These are phyloP conservation scores for Microtus oregoni DNA, from an alignment of 2,113 vertebrate genomes.

Conservation along the genomic window DNA sequence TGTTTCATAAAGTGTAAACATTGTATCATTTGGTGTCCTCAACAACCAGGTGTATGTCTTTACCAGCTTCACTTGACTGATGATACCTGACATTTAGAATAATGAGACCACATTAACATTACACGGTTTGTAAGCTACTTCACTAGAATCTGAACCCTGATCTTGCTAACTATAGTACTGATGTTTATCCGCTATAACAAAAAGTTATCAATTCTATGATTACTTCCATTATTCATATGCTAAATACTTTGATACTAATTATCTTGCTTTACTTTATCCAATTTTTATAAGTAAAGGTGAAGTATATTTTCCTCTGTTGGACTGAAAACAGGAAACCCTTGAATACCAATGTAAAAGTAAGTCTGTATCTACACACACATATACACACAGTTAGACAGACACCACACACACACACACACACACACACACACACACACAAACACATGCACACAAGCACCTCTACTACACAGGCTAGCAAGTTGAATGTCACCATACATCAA, in stretches of 20 bases:
- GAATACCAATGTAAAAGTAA: conserved; percentile 18
- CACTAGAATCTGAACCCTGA: neutral
- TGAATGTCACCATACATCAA: conserved; percentile 57
- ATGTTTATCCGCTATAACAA: neutral
- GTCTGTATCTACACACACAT: neutral
- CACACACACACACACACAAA: neutral
- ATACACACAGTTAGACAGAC: neutral
- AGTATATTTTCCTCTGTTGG: neutral
- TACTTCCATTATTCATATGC: neutral
- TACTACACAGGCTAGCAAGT: neutral
- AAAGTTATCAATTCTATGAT: neutral
- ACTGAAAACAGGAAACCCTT: neutral
- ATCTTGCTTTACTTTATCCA: neutral
- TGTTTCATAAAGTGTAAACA: neutral
- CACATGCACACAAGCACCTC: neutral
- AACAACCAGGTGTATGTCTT: neutral
- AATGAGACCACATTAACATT: neutral
- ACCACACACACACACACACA: neutral
- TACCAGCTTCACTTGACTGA: neutral
- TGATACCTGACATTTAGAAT: neutral
- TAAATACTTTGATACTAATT: neutral
- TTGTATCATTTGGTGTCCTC: neutral
- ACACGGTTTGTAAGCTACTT: neutral
- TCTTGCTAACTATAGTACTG: neutral
- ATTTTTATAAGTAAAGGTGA: conserved; percentile 39